A percentile compares a stretch with the other conserved stretches of the same genome.
Conservation (phyloP, 2,113 vertebrate genomes). For the Gallinago paraguaiae region DNA sequence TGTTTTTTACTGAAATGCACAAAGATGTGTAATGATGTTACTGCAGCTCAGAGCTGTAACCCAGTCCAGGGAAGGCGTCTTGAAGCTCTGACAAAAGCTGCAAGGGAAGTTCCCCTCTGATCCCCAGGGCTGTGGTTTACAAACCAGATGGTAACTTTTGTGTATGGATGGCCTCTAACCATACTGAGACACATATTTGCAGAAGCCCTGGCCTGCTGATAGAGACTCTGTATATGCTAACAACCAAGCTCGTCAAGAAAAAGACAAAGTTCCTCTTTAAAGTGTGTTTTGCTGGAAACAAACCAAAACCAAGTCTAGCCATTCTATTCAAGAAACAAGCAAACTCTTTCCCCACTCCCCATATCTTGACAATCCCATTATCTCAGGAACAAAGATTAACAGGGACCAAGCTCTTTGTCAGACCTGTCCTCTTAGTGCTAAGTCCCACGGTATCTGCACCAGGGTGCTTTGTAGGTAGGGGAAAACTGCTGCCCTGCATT, state of each 20-base stretch:
- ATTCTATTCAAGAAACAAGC: constrained; percentile 24
- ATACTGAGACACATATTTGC: constrained; percentile 61
- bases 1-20: neutral
- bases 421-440: neutral
- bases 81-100: neutral
- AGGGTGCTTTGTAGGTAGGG: neutral
- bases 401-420: neutral
- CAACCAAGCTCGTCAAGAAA: neutral
- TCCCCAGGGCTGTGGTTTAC: constrained; percentile 61
- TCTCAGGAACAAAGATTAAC: neutral
- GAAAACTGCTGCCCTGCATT: neutral
- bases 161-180: constrained; percentile 45
- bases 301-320: neutral
- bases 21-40: neutral
- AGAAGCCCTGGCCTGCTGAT: constrained; percentile 63
- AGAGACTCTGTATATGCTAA: constrained; percentile 50
- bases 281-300: neutral
- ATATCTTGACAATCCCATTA: constrained; percentile 27
- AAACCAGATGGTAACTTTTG: constrained; percentile 63
- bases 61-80: neutral
- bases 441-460: accelerated
- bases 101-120: neutral
- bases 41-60: neutral
- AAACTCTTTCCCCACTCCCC: neutral
- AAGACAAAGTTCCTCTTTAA: neutral